Base-by-base conservation (phyloP, 2,113 vertebrate genomes). In the Osmerus eperlanus region DNA sequence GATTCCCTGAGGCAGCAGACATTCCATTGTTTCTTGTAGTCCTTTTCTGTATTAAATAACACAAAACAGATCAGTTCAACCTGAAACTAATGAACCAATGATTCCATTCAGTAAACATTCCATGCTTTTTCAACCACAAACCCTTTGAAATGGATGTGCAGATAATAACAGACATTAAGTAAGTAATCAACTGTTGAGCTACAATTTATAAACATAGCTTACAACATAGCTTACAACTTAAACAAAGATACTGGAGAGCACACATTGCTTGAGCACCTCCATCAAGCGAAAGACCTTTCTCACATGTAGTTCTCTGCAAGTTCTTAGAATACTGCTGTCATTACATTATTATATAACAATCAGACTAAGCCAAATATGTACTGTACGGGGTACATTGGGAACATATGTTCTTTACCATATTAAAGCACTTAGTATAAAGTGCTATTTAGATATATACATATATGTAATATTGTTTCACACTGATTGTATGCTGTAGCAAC, bases 71-170 rank as follows among this genome's bases (percentile, higher is more conserved):
- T 7, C 12, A 1, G 41, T 47, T 47, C 7, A 47, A 47, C 41
- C 41, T 56, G 55, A 56, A 56, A 56, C 55, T 3, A 18, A 7
- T 16, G n/a, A 19, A 19, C 4, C 3, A 56, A 2, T 47, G 15
- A 21, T 21, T 54, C 28, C 52, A 55, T 60, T 73, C 78, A 70
- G 78, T 72, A 71, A 78, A 83, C 82, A 85, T 87, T 84, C 81
- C 87, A 78, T 18, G 69, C 65, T 72, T 81, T 72, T 74, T 32
- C 52, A 72, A 21, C n/a, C 11, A 9, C 6, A 9, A 68, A 73
- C 51, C 32, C 74, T 67, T 81, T 83, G 83, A 84, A 56, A 82
- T 5, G 80, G 70, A 61, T 0, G 0, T 2, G n/a, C 65, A 61
- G 47, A 64, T 61, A 69, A 0, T 6, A 71, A 53, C 52, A 67